These are phyloP conservation scores for Acanthochromis polyacanthus DNA, from an alignment of 2,113 vertebrate genomes.

Conservation along the genomic window DNA sequence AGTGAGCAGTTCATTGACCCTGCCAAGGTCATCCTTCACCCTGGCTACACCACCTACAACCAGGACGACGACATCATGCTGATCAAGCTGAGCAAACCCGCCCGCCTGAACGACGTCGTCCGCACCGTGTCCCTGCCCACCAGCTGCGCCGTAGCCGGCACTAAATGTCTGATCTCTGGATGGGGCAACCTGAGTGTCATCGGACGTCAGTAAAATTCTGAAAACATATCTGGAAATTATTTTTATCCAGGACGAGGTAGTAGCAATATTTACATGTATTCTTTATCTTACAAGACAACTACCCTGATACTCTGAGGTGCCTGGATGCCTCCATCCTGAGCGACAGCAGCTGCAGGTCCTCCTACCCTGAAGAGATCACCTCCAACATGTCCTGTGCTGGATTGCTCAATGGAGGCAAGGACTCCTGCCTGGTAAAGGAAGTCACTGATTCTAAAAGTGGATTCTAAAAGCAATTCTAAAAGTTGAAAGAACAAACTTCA, in stretches of 20 bases:
- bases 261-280: not conserved
- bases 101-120: conserved; percentile 80
- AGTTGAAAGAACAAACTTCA: not conserved
- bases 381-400: conserved; percentile 91
- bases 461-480: too few relatives aligned
- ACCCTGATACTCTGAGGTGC: conserved; percentile 87
- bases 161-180: conserved; percentile 89
- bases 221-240: not conserved
- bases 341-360: conserved; percentile 60
- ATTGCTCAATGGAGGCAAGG: conserved; percentile 90
- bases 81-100: conserved; percentile 81
- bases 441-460: not conserved
- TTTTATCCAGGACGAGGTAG: not conserved
- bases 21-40: conserved; percentile 75
- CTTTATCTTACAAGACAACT: conserved; percentile 65
- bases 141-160: conserved; percentile 80
- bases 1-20: conserved; percentile 81
- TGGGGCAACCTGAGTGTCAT: conserved; percentile 87
- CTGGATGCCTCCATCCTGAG: conserved; percentile 87
- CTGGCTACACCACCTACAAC: conserved; percentile 70
- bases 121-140: conserved; percentile 80
- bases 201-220: conserved; percentile 67
- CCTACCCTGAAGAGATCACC: conserved; percentile 89
- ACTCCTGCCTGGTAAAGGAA: conserved; percentile 92
- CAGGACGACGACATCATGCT: conserved; percentile 91